phyloP scores from a whole-genome alignment of 2,113 vertebrate genomes.

The Channa maculata region DNA sequence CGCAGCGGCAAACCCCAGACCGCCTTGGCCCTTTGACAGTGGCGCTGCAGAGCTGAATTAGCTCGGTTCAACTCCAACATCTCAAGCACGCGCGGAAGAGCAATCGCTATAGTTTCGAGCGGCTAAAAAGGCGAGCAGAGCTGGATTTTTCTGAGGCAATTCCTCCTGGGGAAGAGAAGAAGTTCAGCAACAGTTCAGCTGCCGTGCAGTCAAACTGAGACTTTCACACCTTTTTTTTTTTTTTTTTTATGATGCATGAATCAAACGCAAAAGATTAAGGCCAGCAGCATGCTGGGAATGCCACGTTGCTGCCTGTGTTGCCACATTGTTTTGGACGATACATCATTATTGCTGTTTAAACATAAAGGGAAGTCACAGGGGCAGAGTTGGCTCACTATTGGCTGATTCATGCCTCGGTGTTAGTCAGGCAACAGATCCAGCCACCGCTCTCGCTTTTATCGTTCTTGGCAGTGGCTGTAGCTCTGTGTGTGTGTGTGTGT shows the following conservation, averaged over 20 bases:
- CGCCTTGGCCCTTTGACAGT: not conserved
- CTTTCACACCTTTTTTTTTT: conserved; percentile 10
- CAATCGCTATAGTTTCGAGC: not conserved
- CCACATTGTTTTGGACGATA: conserved; percentile 52
- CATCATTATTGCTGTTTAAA: conserved; percentile 54
- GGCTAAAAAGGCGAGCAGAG: not conserved
- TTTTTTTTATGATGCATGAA: conserved; percentile 4
- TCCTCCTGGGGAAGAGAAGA: conserved; percentile 31
- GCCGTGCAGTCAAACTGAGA: not conserved
- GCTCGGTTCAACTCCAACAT: not conserved
- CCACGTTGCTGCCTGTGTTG: conserved; percentile 39
- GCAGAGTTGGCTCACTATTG: conserved; percentile 67
- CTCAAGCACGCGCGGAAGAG: not conserved
- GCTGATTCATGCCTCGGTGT: conserved; percentile 70
- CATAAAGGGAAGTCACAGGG: conserved; percentile 64
- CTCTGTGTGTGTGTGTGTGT: conserved; percentile 21
- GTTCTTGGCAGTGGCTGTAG: conserved; percentile 56
- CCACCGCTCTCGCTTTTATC: conserved; percentile 60
- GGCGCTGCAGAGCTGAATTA: not conserved
- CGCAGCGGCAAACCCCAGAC: not conserved
- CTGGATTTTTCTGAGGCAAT: not conserved
- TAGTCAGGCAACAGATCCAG: conserved; percentile 72
- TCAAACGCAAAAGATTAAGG: conserved; percentile 17
- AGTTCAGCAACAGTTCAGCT: conserved; percentile 55
- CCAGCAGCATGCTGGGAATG: conserved; percentile 38